Conservation (phyloP, 1,140 invertebrate species). For the Coptotermes formosanus region DNA sequence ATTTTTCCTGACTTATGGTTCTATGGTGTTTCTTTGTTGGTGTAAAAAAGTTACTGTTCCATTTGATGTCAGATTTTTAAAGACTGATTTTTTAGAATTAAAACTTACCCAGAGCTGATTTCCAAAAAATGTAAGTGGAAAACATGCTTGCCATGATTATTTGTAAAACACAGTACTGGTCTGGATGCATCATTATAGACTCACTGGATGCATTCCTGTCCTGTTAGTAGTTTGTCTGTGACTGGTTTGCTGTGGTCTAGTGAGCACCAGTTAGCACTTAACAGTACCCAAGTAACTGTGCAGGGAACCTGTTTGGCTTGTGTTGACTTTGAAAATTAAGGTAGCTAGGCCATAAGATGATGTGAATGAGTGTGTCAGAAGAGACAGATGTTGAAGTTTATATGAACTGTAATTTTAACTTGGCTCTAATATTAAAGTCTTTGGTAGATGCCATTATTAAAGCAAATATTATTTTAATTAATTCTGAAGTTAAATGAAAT, state of each 20-base stretch:
- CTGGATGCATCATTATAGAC: neutral
- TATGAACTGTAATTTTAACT: no score
- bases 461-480: no score
- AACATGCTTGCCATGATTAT: neutral
- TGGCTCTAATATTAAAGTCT: no score
- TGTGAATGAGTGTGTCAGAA: neutral
- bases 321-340: neutral
- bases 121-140: neutral
- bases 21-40: no score
- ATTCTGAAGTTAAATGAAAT: no score
- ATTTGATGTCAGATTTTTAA: no score
- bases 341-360: neutral
- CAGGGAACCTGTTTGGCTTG: neutral
- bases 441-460: no score
- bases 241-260: neutral
- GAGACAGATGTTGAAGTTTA: neutral
- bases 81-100: neutral
- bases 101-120: constrained; percentile 6
- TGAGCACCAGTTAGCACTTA: neutral
- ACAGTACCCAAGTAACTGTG: neutral
- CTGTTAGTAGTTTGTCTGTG: neutral
- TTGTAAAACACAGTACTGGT: neutral
- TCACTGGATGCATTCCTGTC: neutral
- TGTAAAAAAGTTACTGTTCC: no score
- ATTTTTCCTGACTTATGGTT: no score